phyloP scores from a whole-genome alignment of 2,113 vertebrate genomes.

The Acrocephalus arundinaceus region DNA sequence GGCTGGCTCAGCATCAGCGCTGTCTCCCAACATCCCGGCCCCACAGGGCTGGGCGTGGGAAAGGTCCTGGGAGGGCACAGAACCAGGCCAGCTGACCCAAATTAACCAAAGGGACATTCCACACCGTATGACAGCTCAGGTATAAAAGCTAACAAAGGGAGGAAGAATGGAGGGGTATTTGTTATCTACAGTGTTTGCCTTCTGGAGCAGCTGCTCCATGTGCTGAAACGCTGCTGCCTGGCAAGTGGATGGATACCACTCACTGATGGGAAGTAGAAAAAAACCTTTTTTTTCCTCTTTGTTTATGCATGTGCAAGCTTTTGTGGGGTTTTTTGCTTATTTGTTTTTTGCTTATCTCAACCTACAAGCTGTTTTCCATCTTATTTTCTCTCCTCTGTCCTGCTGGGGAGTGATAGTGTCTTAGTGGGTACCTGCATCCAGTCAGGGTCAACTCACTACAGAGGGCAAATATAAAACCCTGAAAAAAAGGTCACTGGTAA shows the following conservation, averaged over 20 bases:
- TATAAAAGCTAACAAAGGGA: not conserved
- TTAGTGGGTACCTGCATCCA: not conserved
- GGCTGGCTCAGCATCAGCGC: not conserved
- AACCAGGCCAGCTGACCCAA: not conserved
- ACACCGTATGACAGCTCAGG: not conserved
- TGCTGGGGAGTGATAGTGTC: not conserved
- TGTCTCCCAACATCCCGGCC: too few species aligned
- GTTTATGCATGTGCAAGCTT: not conserved
- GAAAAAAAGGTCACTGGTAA: not conserved
- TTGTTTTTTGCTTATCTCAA: not conserved
- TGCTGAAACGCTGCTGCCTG: not conserved
- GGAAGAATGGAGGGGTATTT: not conserved
- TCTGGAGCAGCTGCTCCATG: fast-evolving
- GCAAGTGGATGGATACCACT: not conserved
- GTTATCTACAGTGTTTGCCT: not conserved
- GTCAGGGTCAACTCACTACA: not conserved
- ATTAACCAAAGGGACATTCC: not conserved
- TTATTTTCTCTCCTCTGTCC: not conserved
- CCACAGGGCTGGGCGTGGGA: not conserved
- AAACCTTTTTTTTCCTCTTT: not conserved
- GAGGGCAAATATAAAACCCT: not conserved
- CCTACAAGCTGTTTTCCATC: not conserved
- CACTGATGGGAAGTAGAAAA: not conserved
- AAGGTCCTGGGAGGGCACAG: not conserved
- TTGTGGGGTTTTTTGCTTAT: too few species aligned